Conservation (phyloP, 1,140 invertebrate species). For the Pemphigus obesinymphae region DNA sequence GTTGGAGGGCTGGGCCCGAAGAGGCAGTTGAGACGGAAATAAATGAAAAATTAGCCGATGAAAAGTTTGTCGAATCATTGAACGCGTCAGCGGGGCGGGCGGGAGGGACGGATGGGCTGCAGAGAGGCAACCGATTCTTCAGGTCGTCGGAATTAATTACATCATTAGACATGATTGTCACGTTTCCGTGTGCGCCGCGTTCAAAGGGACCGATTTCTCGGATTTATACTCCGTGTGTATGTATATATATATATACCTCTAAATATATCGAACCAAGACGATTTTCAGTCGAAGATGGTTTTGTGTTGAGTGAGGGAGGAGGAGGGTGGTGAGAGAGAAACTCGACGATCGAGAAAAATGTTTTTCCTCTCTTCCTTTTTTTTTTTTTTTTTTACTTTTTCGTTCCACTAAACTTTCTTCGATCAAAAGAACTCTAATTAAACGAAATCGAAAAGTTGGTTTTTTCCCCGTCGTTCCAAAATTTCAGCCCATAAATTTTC, state of each 20-base stretch:
- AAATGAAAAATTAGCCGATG: conserved; percentile 40
- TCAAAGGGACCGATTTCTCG: conserved; percentile 24
- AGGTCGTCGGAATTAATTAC: conserved; percentile 40
- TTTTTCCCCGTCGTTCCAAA: not conserved
- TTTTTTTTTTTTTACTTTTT: conserved; percentile 3
- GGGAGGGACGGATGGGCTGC: not conserved
- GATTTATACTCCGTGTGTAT: not conserved
- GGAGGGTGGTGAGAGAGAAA: not conserved
- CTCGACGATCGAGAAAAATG: conserved; percentile 27
- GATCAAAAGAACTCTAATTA: conserved; percentile 41
- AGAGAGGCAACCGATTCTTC: conserved; percentile 16
- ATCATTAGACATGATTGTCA: conserved; percentile 41
- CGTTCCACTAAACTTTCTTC: conserved; percentile 27
- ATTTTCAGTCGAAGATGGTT: conserved; percentile 1
- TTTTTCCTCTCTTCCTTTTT: conserved; percentile 7
- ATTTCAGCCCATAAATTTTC: conserved; percentile 32
- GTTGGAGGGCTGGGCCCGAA: not conserved
- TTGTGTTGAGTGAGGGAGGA: not conserved
- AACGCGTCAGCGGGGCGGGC: conserved; percentile 10
- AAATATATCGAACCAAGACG: not conserved
- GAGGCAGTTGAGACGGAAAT: conserved; percentile 36
- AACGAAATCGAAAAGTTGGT: conserved; percentile 32
- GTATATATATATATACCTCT: not conserved
- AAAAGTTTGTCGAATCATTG: conserved; percentile 42
- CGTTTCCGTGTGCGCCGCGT: not conserved